Base-by-base conservation (phyloP, 2,888 invertebrate genomes). In the Apodemia duryi region DNA sequence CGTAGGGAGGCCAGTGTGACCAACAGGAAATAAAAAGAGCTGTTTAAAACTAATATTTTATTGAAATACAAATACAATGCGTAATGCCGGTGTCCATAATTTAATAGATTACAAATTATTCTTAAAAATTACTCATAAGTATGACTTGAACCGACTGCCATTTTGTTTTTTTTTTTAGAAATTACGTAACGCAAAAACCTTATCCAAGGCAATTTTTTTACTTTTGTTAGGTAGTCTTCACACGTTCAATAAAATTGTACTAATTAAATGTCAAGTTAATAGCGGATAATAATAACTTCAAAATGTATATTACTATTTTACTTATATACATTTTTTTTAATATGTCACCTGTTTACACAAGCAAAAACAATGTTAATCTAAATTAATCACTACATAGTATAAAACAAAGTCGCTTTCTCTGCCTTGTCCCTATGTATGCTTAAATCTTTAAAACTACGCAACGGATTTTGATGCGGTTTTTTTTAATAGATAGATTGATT, bases 21-120 rank as follows among this genome's bases (percentile, higher is more conserved):
- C 57, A 57, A 57, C 57, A 67, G 66, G 70, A 63, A 69, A 75
- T 74, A 69, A 67, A 75, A 77, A 75, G 71, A 62, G 63, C 70
- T 7, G 46, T 66, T 74, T 78, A 77, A 80, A 82, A 81, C 81
- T 81, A 81, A 81, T 82, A 81, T 79, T 79, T 81, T 82, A 82
- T 81, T 79, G 79, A 72, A 78, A 75, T 79, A 78, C 75, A 80
- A 78, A 78, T 80, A 81, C 78, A 80, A 77, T 74, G 77, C 77
- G 75, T 74, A 75, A 76, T 77, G 79, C 76, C 75, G 72, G 79
- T 78, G 78, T 79, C 57, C 74, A 75, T 72, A 75, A 74, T 71
- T 72, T 75, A 67, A 73, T 75, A 77, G 73, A 74, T 74, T 77
- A 77, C 72, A 75, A 72, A 69, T 66, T 70, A 74, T 67, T 65